Evolutionary conservation across 1,140 invertebrate genomes (phyloP), one percentile per base, ranked within the genome.

Genomic region (Drosophila varians): DNA sequence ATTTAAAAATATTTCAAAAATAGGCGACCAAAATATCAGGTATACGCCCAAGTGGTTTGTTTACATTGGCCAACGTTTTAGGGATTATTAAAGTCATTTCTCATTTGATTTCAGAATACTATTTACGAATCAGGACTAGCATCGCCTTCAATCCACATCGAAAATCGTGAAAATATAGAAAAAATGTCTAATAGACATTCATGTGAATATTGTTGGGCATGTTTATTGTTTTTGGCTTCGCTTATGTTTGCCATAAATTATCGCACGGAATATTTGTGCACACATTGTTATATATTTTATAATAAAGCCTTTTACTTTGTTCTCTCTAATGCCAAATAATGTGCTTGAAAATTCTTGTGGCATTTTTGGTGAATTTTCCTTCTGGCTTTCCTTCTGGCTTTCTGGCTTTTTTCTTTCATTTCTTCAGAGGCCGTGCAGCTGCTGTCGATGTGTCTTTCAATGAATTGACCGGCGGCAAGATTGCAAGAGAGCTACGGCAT

Each of bases 401-500:
- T 28, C 46, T n/a, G n/a, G n/a, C n/a, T n/a, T n/a, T n/a, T n/a
- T n/a, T n/a, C n/a, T n/a, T 16, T 16, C 14, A 14, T 48, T 28
- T 28, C 14, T 28, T 26, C 12, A 12, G 19, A 28, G 60, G 80
- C 62, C 65, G 80, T 76, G 82, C 80, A 84, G 80, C 80, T 84
- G 80, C 80, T 79, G 82, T 84, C 80, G 80, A 84, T 84, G 80
- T 84, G 76, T 84, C 80, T 84, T 84, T 80, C 71, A 74, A 47
- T 62, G 62, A 40, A 42, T 52, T 61, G 48, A 34, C 47, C 49
- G 36, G 51, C 54, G 34, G 42, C 68, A 43, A 16, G 45, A 28
- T 21, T 42, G 38, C 38, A 42, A 42, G 36, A 60, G 56, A 58
- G 36, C 57, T 42, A 45, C 57, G 26, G 55, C 74, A 65, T 51